phyloP scores from a whole-genome alignment of 2,113 vertebrate genomes.

The human (Homo sapiens) region DNA sequence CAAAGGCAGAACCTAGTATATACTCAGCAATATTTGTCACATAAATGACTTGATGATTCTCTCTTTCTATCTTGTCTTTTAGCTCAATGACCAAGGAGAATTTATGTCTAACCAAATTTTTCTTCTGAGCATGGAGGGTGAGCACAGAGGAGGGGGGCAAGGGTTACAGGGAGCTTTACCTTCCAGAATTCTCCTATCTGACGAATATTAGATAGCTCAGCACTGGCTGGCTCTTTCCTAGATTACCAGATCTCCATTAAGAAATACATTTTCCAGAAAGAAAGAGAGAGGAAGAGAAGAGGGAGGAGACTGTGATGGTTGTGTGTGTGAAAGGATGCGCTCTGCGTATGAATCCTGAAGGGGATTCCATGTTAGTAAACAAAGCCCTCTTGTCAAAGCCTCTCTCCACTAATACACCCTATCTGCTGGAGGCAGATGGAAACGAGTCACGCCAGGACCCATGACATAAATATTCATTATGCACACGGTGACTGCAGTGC shows the following conservation, averaged over 20 bases:
- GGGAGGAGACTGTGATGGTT: neutral
- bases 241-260: neutral
- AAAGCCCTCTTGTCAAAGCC: neutral
- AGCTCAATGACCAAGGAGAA: neutral
- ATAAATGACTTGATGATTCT: neutral
- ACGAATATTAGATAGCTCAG: neutral
- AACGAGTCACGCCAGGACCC: neutral
- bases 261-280: neutral
- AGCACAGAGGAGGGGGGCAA: neutral
- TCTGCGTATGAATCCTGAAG: neutral
- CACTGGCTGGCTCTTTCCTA: neutral
- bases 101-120: neutral
- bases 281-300: neutral
- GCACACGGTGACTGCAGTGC: neutral
- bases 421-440: neutral
- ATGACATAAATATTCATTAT: neutral
- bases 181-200: neutral
- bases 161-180: neutral
- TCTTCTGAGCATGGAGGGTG: neutral
- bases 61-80: neutral
- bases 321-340: neutral
- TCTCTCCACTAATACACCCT: neutral
- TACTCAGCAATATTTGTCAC: neutral
- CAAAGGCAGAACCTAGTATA: neutral
- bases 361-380: neutral